Evolutionary conservation across 1,140 invertebrate genomes (phyloP).

Genomic region (Triops longicaudatus): DNA sequence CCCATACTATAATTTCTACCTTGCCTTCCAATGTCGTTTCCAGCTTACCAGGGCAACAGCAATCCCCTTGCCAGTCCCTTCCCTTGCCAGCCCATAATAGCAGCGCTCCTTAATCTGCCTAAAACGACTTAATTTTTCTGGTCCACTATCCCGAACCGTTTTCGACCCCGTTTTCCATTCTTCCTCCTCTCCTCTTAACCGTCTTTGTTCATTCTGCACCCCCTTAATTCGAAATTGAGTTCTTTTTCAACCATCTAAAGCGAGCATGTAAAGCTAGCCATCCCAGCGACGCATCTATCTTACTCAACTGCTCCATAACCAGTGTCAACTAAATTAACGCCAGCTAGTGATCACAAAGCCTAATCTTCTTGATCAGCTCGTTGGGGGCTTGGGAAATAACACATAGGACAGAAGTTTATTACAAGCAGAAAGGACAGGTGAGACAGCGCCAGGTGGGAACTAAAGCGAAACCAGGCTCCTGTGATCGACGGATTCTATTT

Average conservation of each 20-base stretch:
- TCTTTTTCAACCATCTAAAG: background rate
- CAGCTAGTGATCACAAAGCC: too few species aligned
- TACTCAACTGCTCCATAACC: background rate
- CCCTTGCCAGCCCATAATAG: background rate
- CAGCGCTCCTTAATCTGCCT: background rate
- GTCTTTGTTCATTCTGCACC: background rate
- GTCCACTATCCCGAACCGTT: background rate
- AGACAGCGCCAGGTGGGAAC: too few species aligned
- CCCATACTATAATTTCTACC: conserved; percentile 3
- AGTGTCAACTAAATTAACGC: background rate
- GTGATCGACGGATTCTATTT: too few species aligned
- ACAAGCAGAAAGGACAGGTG: too few species aligned
- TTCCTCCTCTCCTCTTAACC: background rate
- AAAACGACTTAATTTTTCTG: background rate
- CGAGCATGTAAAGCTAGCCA: background rate
- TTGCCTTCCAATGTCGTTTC: conserved; percentile 5
- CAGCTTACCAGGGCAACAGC: background rate
- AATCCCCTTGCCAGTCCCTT: too few species aligned
- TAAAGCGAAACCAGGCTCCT: too few species aligned
- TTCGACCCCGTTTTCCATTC: background rate
- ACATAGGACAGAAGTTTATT: too few species aligned
- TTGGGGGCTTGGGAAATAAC: too few species aligned
- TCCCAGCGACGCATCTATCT: background rate
- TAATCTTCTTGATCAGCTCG: too few species aligned
- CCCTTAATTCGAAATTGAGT: background rate